Evolutionary conservation across 2,797 vertebrate species (phyloP), one percentile per base, ranked within the genome.

Genomic region (Enteromius unitaeniatus): DNA sequence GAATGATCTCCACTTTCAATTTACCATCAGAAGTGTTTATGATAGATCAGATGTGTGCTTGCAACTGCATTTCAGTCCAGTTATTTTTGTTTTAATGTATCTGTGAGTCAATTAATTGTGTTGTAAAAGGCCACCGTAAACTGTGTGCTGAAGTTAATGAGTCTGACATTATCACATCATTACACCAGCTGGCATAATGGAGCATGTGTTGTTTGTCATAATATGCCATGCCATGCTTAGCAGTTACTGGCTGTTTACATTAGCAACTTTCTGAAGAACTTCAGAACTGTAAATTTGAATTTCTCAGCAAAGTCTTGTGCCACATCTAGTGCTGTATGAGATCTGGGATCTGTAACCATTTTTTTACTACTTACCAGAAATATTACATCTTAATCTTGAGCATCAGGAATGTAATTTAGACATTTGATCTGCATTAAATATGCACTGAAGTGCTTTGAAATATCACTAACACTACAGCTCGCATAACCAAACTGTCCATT

Each of bases 201-300:
- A 97, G 96, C 97, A 97, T 97, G 97, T 97, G 97, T 96, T 97
- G 97, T 98, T 98, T 97, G 97, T 98, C 97, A 97, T 97, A 96
- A 98, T 98, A 96, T 96, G 95, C 92, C 95, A 96, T 96, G 96
- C 96, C 96, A 96, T 92, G 93, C 95, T 96, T 96, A 96, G 95
- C 96, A 95, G 94, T 95, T 97, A 97, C 96, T 96, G 95, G 97
- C 96, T 96, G 96, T 97, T 96, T 95, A 95, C 93, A 95, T 86
- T 94, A 96, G 91, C 93, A 94, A 93, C 92, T 95, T 96, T 95
- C 93, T 92, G 78, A 92, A 95, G 94, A 95, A 89, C 88, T 89
- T 85, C 10, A 67, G 21, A 76, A 28, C 58, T 21, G 21, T 65
- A 62, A 70, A 42, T 34, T 79, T 34, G 45, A 78, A 53, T 51